A percentile compares a stretch with the other conserved stretches of the same genome.
These are phyloP conservation scores for Lepidotrigona ventralis DNA, from an alignment of 1,140 invertebrate genomes.

Conservation along the genomic window DNA sequence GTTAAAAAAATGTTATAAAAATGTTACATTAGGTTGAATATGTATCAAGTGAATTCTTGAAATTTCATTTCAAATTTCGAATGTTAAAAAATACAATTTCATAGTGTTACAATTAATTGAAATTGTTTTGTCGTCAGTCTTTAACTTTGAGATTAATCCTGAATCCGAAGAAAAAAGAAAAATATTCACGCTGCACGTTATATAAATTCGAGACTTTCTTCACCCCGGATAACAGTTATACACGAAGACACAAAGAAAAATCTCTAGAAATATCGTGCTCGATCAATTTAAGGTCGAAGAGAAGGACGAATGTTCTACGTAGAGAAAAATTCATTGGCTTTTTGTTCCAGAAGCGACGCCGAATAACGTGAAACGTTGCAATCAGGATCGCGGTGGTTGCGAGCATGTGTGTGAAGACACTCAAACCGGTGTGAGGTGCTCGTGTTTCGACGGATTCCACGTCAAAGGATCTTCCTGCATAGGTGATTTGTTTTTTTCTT, in stretches of 20 bases:
- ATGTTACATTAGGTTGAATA: no score
- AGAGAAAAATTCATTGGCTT: slow-evolving; percentile 19
- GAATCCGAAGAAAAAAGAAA: no score
- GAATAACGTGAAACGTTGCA: slow-evolving; percentile 70
- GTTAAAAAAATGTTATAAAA: no score
- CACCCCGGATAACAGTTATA: neutral
- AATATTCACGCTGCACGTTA: neutral
- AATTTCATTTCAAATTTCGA: no score
- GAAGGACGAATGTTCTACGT: neutral
- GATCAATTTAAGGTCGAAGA: neutral
- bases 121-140: no score
- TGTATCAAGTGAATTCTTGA: no score
- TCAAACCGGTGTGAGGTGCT: slow-evolving; percentile 74
- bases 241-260: neutral
- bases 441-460: slow-evolving; percentile 78
- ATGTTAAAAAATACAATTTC: no score
- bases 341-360: slow-evolving; percentile 60
- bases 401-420: slow-evolving; percentile 78
- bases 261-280: neutral
- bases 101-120: no score
- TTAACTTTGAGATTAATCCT: no score
- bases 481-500: slow-evolving; percentile 62
- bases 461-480: slow-evolving; percentile 79
- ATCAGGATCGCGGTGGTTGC: slow-evolving; percentile 73
- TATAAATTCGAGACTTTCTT: neutral